Base-by-base conservation (phyloP, 2,888 invertebrate species). In the Oithona nana region DNA sequence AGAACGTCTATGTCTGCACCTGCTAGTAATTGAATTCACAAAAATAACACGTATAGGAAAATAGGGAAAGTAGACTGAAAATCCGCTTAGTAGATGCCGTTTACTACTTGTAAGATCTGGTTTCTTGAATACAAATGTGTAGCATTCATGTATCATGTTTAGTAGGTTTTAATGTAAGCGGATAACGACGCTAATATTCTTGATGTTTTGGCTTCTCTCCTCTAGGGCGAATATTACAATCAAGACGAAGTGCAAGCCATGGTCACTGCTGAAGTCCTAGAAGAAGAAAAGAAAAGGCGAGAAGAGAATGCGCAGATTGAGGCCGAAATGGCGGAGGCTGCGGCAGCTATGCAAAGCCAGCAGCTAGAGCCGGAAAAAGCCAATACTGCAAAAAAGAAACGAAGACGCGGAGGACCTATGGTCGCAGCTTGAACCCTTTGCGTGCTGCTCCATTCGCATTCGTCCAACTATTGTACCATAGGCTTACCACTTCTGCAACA, bases 201-300 rank as follows among this genome's bases (percentile, higher is more conserved):
- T 54, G 54, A 28, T 2, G 2, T n/a, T 48, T 30, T 49, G 1
- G 1, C 28, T 54, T 54, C 20, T 49, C 2, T 1, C 28, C 29
- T 30, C 11, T 20, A 62, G 62, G 62, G 62, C n/a, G 62, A 62
- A 56, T 62, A 62, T 22, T 62, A 62, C 56, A 62, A 62, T 57
- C 54, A 54, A 26, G 62, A 62, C 28, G 62, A 62, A 48, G 56
- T 62, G n/a, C 62, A 62, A 56, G 62, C 62, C 30, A 62, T 62
- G 62, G 54, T 62, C 8, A 49, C 62, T 3, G 62, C 62, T 16
- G 62, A 62, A 54, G 54, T 62, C 6, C 16, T 56, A 20, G 62
- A 62, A 20, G 62, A 62, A 20, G 54, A 56, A 11, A 56, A 57
- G 52, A 62, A 62, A 28, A 55, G 24, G 48, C 30, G 28, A 28